Evolutionary conservation across 2,113 vertebrate species (phyloP).

Genomic region (Psilopsiagon aurifrons): DNA sequence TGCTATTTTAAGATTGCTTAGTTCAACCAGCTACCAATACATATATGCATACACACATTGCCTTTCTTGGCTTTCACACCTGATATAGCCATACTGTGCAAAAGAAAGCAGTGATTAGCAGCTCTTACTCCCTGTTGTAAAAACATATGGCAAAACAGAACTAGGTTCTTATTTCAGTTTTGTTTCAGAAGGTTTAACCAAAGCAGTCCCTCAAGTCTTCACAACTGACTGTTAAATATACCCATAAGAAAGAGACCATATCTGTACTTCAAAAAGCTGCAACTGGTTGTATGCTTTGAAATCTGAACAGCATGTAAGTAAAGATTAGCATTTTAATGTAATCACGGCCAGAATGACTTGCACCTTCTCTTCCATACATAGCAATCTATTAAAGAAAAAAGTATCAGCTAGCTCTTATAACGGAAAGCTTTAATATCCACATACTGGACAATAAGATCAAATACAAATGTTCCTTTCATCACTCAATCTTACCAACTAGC

Average conservation of each 20-base stretch:
- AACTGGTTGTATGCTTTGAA: neutral
- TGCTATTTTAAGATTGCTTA: neutral
- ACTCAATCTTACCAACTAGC: neutral
- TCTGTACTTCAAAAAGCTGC: neutral
- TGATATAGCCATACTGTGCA: neutral
- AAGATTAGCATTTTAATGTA: neutral
- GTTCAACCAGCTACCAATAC: neutral
- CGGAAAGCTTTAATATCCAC: neutral
- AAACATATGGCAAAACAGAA: neutral
- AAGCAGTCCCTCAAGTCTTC: neutral
- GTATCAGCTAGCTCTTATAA: neutral
- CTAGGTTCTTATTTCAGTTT: neutral
- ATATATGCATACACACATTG: neutral
- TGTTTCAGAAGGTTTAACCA: neutral
- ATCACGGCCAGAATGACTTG: neutral
- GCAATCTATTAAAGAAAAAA: neutral
- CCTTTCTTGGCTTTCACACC: neutral
- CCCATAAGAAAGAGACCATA: neutral
- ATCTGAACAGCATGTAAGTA: neutral
- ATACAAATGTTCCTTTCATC: neutral
- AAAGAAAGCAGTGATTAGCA: neutral
- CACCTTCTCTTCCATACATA: neutral
- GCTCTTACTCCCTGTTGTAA: neutral
- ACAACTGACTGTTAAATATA: neutral
- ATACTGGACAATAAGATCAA: neutral